Evolutionary conservation across 2,113 vertebrate species (phyloP).

Genomic region (Neoarius graeffei): DNA sequence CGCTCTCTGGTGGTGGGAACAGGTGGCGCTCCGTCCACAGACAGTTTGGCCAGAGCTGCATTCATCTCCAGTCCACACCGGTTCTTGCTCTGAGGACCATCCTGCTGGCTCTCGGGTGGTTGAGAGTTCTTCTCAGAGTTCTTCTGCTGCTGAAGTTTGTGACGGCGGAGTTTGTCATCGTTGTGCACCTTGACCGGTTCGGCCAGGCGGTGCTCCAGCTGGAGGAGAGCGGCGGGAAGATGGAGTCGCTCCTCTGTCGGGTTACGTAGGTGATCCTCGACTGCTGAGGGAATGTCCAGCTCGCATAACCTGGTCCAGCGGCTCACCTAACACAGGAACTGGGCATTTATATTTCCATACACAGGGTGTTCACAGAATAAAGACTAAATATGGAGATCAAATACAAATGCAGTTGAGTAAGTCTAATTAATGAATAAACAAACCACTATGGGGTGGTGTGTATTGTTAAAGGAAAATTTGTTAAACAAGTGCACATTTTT

Average conservation of each 20-base stretch:
- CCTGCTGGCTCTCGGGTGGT: slow-evolving; percentile 24
- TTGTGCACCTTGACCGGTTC: slow-evolving; percentile 95
- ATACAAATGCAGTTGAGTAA: neutral
- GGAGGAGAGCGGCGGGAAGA: slow-evolving; percentile 81
- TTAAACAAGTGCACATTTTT: neutral
- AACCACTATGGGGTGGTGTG: neutral
- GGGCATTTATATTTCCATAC: neutral
- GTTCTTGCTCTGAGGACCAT: slow-evolving; percentile 36
- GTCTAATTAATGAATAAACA: neutral
- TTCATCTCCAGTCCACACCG: slow-evolving; percentile 75
- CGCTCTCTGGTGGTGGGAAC: slow-evolving; percentile 73
- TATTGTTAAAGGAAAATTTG: neutral
- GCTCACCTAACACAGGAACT: slow-evolving; percentile 80
- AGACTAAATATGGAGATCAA: neutral
- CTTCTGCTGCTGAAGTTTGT: slow-evolving; percentile 83
- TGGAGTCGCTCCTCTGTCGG: slow-evolving; percentile 56
- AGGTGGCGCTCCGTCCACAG: slow-evolving; percentile 64
- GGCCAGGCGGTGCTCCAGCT: slow-evolving; percentile 83
- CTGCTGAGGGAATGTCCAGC: slow-evolving; percentile 85
- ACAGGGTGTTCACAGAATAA: neutral
- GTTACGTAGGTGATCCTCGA: slow-evolving; percentile 79
- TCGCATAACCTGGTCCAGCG: slow-evolving; percentile 97
- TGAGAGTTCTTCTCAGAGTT: slow-evolving; percentile 36
- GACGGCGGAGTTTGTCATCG: slow-evolving; percentile 92
- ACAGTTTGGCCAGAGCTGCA: slow-evolving; percentile 83